Evolutionary conservation across 2,113 vertebrate genomes (phyloP).

Genomic region (Illadopsis cleaveri): DNA sequence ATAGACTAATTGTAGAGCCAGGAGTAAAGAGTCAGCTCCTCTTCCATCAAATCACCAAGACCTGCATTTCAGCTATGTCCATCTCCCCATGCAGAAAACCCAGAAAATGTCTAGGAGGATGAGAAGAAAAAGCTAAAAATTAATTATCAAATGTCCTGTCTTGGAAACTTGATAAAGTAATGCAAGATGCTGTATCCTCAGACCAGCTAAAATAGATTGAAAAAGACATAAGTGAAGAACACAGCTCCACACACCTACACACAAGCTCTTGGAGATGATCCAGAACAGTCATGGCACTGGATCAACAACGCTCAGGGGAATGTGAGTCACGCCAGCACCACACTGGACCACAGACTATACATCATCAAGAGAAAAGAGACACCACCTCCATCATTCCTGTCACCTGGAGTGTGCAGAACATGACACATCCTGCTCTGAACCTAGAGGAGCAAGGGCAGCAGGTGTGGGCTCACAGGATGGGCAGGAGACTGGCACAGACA

Average conservation of each 20-base stretch:
- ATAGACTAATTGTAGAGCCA: neutral
- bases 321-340: neutral
- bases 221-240: neutral
- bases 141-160: neutral
- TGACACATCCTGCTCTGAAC: neutral
- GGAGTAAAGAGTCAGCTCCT: neutral
- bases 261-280: neutral
- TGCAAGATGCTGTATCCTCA: neutral
- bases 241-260: neutral
- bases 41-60: neutral
- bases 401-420: fast-evolving
- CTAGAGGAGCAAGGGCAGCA: neutral
- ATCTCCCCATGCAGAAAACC: neutral
- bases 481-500: neutral
- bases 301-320: neutral
- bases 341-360: neutral
- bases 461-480: neutral
- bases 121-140: neutral
- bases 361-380: neutral
- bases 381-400: neutral
- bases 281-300: neutral
- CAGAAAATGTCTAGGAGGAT: neutral
- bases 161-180: neutral
- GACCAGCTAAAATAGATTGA: neutral
- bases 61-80: neutral